These are phyloP conservation scores for Leptoteleia sp. DNA, from an alignment of 1,140 invertebrate species.

Conservation along the genomic window DNA sequence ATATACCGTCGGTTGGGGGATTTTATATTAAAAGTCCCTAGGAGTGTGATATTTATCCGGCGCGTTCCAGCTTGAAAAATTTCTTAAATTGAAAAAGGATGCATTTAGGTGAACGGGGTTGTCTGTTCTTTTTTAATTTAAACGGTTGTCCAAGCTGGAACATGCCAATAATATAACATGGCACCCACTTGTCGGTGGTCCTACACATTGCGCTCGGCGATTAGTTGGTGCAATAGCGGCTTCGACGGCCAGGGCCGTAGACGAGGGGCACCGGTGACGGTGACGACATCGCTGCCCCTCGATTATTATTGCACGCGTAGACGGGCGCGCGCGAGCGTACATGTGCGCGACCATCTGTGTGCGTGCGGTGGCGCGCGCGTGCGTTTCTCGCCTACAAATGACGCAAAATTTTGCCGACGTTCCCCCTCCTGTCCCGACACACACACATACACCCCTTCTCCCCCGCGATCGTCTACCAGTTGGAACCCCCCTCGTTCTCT, in stretches of 20 bases:
- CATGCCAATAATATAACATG: too few species aligned
- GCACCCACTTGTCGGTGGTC: slow-evolving; percentile 38
- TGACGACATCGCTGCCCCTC: slow-evolving; percentile 23
- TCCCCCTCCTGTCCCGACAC: not conserved
- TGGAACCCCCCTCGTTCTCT: slow-evolving; percentile 14
- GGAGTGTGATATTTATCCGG: slow-evolving; percentile 16
- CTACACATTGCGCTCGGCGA: not conserved
- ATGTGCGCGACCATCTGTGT: too few species aligned
- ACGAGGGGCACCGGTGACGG: slow-evolving; percentile 9
- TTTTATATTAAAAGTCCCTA: slow-evolving; percentile 31
- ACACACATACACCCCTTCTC: too few species aligned
- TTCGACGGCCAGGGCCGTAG: slow-evolving; percentile 33
- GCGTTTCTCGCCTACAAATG: slow-evolving; percentile 5
- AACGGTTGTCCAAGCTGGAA: too few species aligned
- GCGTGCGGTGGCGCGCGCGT: too few species aligned
- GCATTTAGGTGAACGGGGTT: too few species aligned
- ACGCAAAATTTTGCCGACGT: slow-evolving; percentile 18
- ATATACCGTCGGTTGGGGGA: too few species aligned
- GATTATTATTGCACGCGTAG: slow-evolving; percentile 26
- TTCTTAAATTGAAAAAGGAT: too few species aligned
- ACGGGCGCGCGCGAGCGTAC: slow-evolving; percentile 5
- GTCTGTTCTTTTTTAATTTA: too few species aligned
- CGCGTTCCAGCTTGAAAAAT: too few species aligned
- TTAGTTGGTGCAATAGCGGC: slow-evolving; percentile 38
- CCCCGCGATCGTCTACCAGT: too few species aligned